Evolutionary conservation across 2,888 invertebrate species (phyloP), one percentile per base, ranked within the genome.

Genomic region (Drosophila meridionalis): DNA sequence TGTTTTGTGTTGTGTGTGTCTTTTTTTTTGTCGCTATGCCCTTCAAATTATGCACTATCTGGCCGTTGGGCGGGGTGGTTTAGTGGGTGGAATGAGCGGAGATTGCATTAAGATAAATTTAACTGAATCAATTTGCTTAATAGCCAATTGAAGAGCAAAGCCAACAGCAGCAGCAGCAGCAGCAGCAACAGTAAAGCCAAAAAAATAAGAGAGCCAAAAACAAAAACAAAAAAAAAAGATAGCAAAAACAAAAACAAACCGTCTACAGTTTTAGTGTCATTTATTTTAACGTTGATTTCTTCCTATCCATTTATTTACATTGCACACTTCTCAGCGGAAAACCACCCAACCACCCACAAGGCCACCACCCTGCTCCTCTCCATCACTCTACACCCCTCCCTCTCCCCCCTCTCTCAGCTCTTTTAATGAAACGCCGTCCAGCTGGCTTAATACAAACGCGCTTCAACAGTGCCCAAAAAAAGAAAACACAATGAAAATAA

Each of bases 51-150:
- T 86, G 85, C 85, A 86, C 85, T 86, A 86, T 86, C 90, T 86
- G 48, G 63, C 67, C 71, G 38, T 14, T 38, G n/a, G 26, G 40
- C 20, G 50, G 28, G 38, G 5, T 50, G 55, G 57, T 62, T 62
- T 60, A 68, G 71, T 69, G 75, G 56, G 75, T 69, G 87, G 86
- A 52, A 52, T 36, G 84, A 90, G 80, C 78, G 82, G 78, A 91
- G 92, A 91, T 92, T 91, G 90, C 91, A 92, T 92, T 92, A 91
- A 91, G 92, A 91, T 91, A 92, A 92, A 91, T 91, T 92, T 90
- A 90, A 91, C 91, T 91, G 92, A 91, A 92, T 91, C 91, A 91
- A 91, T 91, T 91, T 92, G 92, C 91, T 92, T 92, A 91, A 91
- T 91, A 90, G 91, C 91, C 91, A 92, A 92, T 92, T 91, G 87